Conservation (phyloP, 2,888 invertebrate species). For the Pristionchus arcanus region DNA sequence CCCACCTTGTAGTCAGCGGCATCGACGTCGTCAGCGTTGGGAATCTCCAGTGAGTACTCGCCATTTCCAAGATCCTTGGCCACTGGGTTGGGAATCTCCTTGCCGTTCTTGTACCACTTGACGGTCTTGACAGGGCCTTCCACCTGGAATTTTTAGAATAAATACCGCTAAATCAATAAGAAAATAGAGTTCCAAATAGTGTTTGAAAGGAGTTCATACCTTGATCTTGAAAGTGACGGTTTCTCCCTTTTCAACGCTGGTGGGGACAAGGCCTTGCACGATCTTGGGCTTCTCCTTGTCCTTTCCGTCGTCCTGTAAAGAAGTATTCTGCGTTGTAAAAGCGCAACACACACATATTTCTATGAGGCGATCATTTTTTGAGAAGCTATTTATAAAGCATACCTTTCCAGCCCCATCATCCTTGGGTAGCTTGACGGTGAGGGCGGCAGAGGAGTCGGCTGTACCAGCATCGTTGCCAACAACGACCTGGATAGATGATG, state of each 20-base stretch:
- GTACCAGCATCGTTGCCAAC: conserved; percentile 77
- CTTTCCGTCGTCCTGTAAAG: conserved; percentile 83
- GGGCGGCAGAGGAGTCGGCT: conserved; percentile 73
- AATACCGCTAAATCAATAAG: too few relatives aligned
- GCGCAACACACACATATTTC: too few relatives aligned
- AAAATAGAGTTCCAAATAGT: too few relatives aligned
- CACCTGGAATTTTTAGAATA: too few relatives aligned
- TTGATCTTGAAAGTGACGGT: conserved; percentile 85
- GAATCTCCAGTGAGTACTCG: conserved; percentile 69
- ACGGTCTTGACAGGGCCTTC: conserved; percentile 83
- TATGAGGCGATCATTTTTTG: too few relatives aligned
- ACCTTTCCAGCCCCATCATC: conserved; percentile 58
- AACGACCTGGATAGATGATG: conserved; percentile 39
- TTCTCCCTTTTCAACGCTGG: conserved; percentile 88
- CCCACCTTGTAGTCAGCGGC: conserved; percentile 71
- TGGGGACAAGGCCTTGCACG: conserved; percentile 86
- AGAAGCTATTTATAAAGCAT: too few relatives aligned
- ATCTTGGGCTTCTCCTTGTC: conserved; percentile 83
- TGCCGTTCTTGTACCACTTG: conserved; percentile 85
- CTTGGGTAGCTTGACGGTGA: conserved; percentile 65
- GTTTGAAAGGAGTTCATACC: too few relatives aligned
- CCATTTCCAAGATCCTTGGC: conserved; percentile 68
- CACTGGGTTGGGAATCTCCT: conserved; percentile 72
- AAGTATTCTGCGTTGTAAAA: too few relatives aligned
- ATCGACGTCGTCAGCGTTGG: conserved; percentile 69